Base-by-base conservation (phyloP, 2,797 vertebrate species). In the Pseudochaenichthys georgianus region DNA sequence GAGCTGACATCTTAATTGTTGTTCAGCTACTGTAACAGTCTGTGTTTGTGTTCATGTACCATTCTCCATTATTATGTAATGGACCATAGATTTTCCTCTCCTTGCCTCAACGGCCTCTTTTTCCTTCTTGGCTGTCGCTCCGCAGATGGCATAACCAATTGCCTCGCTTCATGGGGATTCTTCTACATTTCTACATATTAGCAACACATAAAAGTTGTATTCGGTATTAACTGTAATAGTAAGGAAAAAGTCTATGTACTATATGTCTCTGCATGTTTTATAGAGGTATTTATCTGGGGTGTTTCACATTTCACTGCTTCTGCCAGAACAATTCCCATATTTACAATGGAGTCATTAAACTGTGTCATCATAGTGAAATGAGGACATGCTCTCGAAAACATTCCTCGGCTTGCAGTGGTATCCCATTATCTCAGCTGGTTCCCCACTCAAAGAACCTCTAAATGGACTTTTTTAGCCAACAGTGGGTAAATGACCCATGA, bases 401-500 rank as follows among this genome's bases (percentile, higher is more conserved):
- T 82, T 75, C 64, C 84, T 73, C 58, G 21, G 50, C 64, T 38
- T 65, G 73, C n/a, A 8, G 34, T 47, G 65, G 19, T 50, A 52
- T 55, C 47, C 61, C 53, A 23, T 65, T 62, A 13, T 67, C 59
- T 50, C n/a, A 41, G 64, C 61, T 59, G 71, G 70, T 61, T 80
- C 62, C 69, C 71, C 63, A 47, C 59, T 48, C 70, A 71, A 78
- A 85, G 88, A 81, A 84, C 54, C 52, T 28, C 60, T 59, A 64
- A 67, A 73, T 12, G 16, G 38, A 34, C 47, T 43, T 15, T 80
- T 48, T 52, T 82, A 86, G 90, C 89, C 88, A 88, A 72, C 57
- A 66, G 34, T 50, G 66, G 48, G 77, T 85, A 87, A 87, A 78
- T 51, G 80, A 88, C 78, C 84, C 61, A 62, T 4, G 82, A 63